Evolutionary conservation across 2,113 vertebrate genomes (phyloP), one percentile per base, ranked within the genome.

Genomic region (Pantherophis guttatus): DNA sequence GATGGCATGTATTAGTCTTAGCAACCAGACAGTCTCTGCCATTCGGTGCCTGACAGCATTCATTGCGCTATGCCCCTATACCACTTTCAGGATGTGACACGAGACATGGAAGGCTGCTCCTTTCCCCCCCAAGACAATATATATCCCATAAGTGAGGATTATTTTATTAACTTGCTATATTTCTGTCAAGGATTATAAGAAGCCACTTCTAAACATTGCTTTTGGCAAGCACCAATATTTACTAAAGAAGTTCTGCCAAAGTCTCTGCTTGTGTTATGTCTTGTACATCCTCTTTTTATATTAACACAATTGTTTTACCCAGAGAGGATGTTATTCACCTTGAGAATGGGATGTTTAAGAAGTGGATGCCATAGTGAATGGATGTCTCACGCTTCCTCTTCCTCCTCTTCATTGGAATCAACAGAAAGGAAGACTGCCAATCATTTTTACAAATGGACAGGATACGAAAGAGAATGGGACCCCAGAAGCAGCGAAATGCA

Each of bases 141-240:
- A 96, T 97, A 96, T 94, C 96, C 96, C 94, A 33, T 96, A 97
- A 97, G 86, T 58, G 89, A 0, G 0, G 96, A 97, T 97, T 97
- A 97, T 94, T 92, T 93, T 93, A 96, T 93, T 96, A 97, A 96
- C 96, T 96, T 94, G 92, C 93, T 94, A 95, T 95, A 94, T 97
- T 94, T 97, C 94, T 97, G 96, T 96, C 96, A 96, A 94, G 95
- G 93, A 95, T 96, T 97, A 96, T 96, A 96, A 96, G 93, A 91
- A 95, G 95, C 19, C 70, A 94, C 96, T 96, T 97, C 96, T 97
- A 97, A 97, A 97, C 95, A 94, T 91, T 94, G 96, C 95, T 96
- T 93, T 95, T 95, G 93, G 93, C 95, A 95, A 97, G 96, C 97
- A 97, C 94, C 96, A 92, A 95, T 94, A 94, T 97, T 96, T 96